These are phyloP conservation scores for Paramisgurnus dabryanus DNA, from an alignment of 2,113 vertebrate genomes.

Conservation along the genomic window DNA sequence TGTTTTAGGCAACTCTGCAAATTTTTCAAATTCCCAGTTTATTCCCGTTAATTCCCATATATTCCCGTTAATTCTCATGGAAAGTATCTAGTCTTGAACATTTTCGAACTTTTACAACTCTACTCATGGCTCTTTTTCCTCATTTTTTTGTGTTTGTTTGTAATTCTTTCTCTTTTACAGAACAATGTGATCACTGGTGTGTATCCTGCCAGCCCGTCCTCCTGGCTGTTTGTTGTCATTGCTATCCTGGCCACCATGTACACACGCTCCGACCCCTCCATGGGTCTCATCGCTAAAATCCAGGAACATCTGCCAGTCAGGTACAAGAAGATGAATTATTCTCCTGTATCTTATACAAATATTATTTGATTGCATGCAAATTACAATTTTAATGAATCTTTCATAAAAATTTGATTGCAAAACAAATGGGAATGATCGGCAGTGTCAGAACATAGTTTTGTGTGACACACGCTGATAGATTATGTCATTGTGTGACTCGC, in stretches of 20 bases:
- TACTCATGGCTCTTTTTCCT: slow-evolving; percentile 1
- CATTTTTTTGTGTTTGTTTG: neutral
- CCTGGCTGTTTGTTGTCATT: slow-evolving; percentile 89
- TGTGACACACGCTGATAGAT: neutral
- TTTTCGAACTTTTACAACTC: no score
- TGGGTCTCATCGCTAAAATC: slow-evolving; percentile 90
- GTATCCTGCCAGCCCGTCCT: slow-evolving; percentile 86
- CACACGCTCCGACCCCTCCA: slow-evolving; percentile 89
- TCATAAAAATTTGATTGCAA: neutral
- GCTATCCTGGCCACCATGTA: slow-evolving; percentile 87
- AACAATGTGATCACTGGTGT: slow-evolving; percentile 83
- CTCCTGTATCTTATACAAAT: neutral
- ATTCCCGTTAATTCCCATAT: no score
- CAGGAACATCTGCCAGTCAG: slow-evolving; percentile 86
- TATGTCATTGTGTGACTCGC: neutral
- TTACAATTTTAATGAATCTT: no score
- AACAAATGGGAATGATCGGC: neutral
- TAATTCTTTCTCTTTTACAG: slow-evolving; percentile 63
- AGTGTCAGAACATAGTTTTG: neutral
- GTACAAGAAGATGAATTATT: slow-evolving; percentile 61
- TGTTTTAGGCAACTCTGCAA: no score
- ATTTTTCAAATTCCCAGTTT: no score
- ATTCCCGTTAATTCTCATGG: no score
- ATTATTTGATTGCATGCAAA: no score
- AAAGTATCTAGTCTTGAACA: no score